Percentiles rank a stretch among this genome's conserved stretches.
These are phyloP conservation scores for Thamnaconus septentrionalis DNA, from an alignment of 2,113 vertebrate species.

Conservation along the genomic window DNA sequence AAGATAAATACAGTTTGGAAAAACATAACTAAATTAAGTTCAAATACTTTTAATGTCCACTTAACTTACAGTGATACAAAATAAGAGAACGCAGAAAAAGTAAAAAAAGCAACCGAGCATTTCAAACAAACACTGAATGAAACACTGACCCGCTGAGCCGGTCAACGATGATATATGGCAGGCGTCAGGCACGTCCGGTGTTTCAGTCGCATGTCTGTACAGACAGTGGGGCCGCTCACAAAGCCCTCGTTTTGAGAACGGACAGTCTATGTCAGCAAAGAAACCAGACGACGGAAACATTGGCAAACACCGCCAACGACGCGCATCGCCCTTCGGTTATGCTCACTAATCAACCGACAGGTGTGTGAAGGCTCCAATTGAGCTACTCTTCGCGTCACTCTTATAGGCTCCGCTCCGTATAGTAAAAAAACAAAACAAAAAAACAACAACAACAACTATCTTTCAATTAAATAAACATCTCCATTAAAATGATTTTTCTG, in stretches of 20 bases:
- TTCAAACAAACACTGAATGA: not conserved
- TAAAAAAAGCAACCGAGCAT: too few relatives aligned
- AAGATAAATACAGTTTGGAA: not conserved
- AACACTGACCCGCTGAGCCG: slow-evolving; percentile 54
- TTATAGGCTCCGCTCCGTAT: slow-evolving; percentile 8
- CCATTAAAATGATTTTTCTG: too few relatives aligned
- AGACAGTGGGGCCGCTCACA: slow-evolving; percentile 64
- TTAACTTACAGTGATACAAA: too few relatives aligned
- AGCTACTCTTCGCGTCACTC: not conserved
- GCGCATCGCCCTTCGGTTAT: not conserved
- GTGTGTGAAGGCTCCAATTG: not conserved
- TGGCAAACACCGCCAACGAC: not conserved
- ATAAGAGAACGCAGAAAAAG: too few relatives aligned
- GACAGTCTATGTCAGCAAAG: slow-evolving; percentile 60
- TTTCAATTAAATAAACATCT: too few relatives aligned
- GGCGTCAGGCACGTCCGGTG: not conserved
- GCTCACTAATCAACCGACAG: not conserved
- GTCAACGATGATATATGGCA: slow-evolving; percentile 4
- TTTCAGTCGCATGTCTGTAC: slow-evolving; percentile 54
- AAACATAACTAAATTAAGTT: not conserved
- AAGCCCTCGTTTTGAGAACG: slow-evolving; percentile 14
- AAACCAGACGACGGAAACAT: slow-evolving; percentile 69
- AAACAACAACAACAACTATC: too few relatives aligned
- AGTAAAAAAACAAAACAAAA: too few relatives aligned
- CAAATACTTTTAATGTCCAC: not conserved